Conservation (phyloP, 2,797 vertebrate genomes). For the Mallotus villosus region DNA sequence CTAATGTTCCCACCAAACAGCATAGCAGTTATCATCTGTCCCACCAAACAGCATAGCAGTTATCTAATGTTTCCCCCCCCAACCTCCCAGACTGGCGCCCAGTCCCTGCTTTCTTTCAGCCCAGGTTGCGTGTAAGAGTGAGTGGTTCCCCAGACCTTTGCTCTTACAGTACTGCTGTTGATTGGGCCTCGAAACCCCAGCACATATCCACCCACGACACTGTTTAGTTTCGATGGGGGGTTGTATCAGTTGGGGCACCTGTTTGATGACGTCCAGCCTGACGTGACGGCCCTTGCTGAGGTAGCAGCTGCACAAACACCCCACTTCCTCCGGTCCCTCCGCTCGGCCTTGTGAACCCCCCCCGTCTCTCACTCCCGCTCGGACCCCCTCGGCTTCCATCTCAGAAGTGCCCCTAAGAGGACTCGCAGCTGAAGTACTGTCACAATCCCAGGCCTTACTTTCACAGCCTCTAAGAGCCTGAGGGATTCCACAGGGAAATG, state of each 20-base stretch:
- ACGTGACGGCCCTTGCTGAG: slow-evolving; percentile 13
- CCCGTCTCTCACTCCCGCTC: no score
- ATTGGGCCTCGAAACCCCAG: neutral
- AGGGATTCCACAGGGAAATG: slow-evolving; percentile 9
- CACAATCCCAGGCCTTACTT: neutral
- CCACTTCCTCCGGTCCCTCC: slow-evolving; percentile 16
- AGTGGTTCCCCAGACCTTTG: neutral
- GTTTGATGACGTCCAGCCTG: slow-evolving; percentile 30
- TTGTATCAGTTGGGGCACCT: slow-evolving; percentile 32
- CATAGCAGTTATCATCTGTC: no score
- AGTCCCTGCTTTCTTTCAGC: neutral
- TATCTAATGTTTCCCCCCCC: no score
- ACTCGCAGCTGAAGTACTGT: neutral
- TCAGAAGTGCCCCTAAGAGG: neutral
- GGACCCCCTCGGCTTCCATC: neutral
- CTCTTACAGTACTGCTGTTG: neutral
- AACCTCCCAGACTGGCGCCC: no score
- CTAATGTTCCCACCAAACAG: no score
- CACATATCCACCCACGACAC: neutral
- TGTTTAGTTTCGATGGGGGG: neutral
- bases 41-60: no score
- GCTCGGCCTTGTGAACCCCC: slow-evolving; percentile 6
- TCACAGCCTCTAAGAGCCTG: neutral
- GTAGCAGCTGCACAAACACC: slow-evolving; percentile 42
- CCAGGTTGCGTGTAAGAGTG: neutral